These are phyloP conservation scores for Notamacropus eugenii DNA, from an alignment of 2,797 vertebrate genomes.

Conservation along the genomic window DNA sequence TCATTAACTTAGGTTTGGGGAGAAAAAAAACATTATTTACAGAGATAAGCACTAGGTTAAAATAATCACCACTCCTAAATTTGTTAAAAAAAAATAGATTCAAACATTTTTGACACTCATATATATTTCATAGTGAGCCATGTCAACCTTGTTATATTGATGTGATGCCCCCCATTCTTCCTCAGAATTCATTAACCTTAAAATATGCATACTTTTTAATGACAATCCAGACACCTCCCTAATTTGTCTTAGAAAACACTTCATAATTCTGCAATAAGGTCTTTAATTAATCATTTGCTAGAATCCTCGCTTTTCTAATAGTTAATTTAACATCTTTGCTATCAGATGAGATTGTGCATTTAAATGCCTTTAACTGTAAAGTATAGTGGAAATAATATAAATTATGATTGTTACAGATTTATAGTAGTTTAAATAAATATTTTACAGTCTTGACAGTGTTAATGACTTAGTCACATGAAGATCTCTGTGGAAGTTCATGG, in stretches of 20 bases:
- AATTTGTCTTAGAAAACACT: constrained; percentile 60
- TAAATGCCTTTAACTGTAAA: neutral
- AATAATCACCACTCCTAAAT: constrained; percentile 74
- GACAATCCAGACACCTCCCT: constrained; percentile 55
- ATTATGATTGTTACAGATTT: neutral
- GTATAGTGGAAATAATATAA: neutral
- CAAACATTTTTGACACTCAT: constrained; percentile 37
- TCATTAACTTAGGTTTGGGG: constrained; percentile 87
- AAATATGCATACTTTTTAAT: constrained; percentile 55
- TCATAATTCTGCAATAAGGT: constrained; percentile 18
- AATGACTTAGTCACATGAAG: neutral
- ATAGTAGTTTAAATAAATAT: neutral
- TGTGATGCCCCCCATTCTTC: constrained; percentile 10
- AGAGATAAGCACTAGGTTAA: constrained; percentile 85
- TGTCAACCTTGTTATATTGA: constrained; percentile 65
- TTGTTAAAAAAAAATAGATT: constrained; percentile 69
- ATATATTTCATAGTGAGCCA: constrained; percentile 49
- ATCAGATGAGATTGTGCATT: neutral
- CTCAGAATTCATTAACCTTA: constrained; percentile 61
- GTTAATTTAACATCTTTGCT: constrained; percentile 12
- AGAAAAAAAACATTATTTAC: constrained; percentile 85
- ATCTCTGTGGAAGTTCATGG: neutral
- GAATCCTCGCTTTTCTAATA: constrained; percentile 14
- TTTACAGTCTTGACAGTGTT: neutral
- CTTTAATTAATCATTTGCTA: constrained; percentile 22